These are phyloP conservation scores for Mus minutoides DNA, from an alignment of 2,797 vertebrate species.

Conservation along the genomic window DNA sequence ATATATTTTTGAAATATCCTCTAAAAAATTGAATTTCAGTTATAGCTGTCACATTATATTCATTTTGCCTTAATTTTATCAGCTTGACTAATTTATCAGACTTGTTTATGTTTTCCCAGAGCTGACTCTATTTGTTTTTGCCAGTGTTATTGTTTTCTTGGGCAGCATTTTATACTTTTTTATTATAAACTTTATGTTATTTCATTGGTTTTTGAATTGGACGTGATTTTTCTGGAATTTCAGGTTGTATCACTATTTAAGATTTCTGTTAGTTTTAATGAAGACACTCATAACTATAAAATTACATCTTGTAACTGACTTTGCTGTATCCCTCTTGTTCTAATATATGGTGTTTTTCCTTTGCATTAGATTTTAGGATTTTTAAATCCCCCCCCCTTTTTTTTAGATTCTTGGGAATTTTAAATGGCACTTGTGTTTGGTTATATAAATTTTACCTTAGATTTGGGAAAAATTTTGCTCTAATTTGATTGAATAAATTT, in stretches of 20 bases:
- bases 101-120: background rate
- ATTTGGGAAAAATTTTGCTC: background rate
- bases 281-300: background rate
- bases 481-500: background rate
- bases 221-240: background rate
- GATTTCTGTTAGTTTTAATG: background rate
- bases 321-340: background rate
- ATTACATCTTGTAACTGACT: background rate
- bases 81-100: background rate
- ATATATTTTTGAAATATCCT: background rate
- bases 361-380: background rate
- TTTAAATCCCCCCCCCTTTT: background rate
- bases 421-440: background rate
- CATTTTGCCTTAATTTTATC: background rate
- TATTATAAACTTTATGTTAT: background rate
- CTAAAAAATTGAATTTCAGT: background rate
- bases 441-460: background rate
- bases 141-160: background rate
- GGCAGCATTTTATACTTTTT: background rate
- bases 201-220: background rate
- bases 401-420: background rate
- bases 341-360: background rate
- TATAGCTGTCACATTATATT: background rate
- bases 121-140: background rate
- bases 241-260: background rate